These are phyloP conservation scores for Poeciliopsis occidentalis DNA, from an alignment of 2,113 vertebrate species.

Conservation along the genomic window DNA sequence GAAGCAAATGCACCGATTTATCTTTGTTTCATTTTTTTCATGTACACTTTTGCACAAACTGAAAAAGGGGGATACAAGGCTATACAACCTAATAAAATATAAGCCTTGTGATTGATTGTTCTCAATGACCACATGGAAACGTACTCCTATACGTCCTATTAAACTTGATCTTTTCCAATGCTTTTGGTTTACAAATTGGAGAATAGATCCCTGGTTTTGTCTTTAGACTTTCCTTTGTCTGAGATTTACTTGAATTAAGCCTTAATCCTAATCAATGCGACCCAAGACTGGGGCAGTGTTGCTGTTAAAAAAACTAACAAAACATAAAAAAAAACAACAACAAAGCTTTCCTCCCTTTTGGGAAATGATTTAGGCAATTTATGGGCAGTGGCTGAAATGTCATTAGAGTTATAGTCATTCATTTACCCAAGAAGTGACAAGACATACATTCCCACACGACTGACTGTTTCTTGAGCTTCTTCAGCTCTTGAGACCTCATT, in stretches of 20 bases:
- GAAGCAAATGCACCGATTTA: no score
- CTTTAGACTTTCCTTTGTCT: neutral
- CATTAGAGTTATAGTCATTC: neutral
- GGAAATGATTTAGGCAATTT: neutral
- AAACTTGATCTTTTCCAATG: neutral
- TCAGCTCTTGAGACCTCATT: neutral
- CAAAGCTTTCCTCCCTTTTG: neutral
- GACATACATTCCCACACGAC: neutral
- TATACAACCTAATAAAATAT: no score
- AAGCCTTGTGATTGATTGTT: no score
- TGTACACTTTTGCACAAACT: no score
- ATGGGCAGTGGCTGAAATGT: neutral
- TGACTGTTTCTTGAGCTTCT: neutral
- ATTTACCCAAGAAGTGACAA: neutral
- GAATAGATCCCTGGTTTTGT: neutral
- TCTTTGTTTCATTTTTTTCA: no score
- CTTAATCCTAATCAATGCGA: neutral
- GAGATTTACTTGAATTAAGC: neutral
- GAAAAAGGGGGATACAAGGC: no score
- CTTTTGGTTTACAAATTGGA: neutral
- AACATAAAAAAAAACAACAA: neutral
- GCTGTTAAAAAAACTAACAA: no score
- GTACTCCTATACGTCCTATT: no score
- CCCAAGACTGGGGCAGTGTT: no score
- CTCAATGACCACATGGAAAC: no score